Evolutionary conservation across 2,113 vertebrate species (phyloP), one percentile per base, ranked within the genome.

Genomic region (Mohoua ochrocephala): DNA sequence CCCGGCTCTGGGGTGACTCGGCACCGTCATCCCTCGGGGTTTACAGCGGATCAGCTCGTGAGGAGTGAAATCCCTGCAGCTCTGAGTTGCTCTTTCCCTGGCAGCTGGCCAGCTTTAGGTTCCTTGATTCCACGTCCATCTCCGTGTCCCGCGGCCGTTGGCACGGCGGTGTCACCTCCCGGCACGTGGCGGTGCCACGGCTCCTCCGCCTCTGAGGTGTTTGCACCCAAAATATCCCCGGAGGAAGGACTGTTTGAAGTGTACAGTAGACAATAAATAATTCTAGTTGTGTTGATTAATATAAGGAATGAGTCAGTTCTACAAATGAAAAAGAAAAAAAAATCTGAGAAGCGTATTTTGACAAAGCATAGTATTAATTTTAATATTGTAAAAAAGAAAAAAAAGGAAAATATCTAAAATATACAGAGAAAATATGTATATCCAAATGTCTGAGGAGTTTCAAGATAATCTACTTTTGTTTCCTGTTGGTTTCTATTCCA

Each of bases 361-460:
- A 82, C 54, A 84, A 93, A 93, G 60, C 87, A 95, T 93, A 95
- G 84, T 94, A 85, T 96, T 94, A 87, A 76, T 93, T 97, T 94
- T 88, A 63, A 93, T 97, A 95, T 92, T 95, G 82, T 94, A 96
- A 91, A 97, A 63, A 96, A 56, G 39, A 60, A 53, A 76, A 68
- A 52, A 85, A 64, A 74, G 79, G 75, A 89, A 56, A 78, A 65
- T 92, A 96, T 96, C 88, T 89, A 91, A 95, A 89, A 39, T 95
- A 78, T 94, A 85, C 64, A 95, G 89, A 96, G 95, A 96, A 69
- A 75, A 24, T 87, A 91, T 92, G 64, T 95, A 88, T 94, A 95
- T 95, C 80, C 71, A 75, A 87, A 83, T 33, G 30, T 93, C 81
- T 85, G 59, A 91, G 92, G 52, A 33, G 73, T 64, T 93, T 75